Evolutionary conservation across 2,797 vertebrate genomes (phyloP).

Genomic region (Pygocentrus nattereri): DNA sequence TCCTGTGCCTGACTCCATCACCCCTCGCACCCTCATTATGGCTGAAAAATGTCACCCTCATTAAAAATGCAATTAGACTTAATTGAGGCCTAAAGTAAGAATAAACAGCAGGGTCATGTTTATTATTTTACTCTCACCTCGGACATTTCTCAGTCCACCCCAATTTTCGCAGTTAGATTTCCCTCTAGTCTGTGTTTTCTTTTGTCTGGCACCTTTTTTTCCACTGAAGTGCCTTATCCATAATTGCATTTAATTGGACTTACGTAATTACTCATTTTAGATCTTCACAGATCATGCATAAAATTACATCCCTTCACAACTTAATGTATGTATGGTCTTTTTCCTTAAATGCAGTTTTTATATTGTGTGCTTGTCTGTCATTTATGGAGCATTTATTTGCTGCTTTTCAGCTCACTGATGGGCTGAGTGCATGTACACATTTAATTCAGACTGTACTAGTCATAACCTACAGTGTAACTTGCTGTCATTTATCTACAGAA

Average conservation of each 20-base stretch:
- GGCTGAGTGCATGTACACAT: background rate
- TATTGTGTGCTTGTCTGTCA: background rate
- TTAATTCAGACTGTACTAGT: background rate
- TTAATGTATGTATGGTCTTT: background rate
- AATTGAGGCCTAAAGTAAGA: constrained; percentile 76
- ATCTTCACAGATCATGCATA: background rate
- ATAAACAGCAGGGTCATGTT: constrained; percentile 75
- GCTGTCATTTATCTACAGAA: background rate
- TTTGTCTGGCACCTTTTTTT: constrained; percentile 20
- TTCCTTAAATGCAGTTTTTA: background rate
- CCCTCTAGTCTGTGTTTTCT: constrained; percentile 18
- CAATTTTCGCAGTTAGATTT: constrained; percentile 67
- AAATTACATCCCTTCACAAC: background rate
- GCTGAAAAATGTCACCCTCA: constrained; percentile 76
- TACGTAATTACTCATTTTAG: constrained; percentile 1
- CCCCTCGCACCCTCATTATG: constrained; percentile 66
- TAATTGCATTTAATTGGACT: constrained; percentile 12
- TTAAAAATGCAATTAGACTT: constrained; percentile 78
- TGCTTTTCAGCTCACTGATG: background rate
- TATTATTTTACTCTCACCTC: constrained; percentile 70
- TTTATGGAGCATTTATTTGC: background rate
- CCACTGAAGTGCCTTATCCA: background rate
- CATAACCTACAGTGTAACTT: constrained; percentile 2
- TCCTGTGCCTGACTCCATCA: constrained; percentile 55
- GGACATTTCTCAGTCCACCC: constrained; percentile 64